Base-by-base conservation (phyloP, 1,140 invertebrate genomes). In the Drosophila subpulchrella region DNA sequence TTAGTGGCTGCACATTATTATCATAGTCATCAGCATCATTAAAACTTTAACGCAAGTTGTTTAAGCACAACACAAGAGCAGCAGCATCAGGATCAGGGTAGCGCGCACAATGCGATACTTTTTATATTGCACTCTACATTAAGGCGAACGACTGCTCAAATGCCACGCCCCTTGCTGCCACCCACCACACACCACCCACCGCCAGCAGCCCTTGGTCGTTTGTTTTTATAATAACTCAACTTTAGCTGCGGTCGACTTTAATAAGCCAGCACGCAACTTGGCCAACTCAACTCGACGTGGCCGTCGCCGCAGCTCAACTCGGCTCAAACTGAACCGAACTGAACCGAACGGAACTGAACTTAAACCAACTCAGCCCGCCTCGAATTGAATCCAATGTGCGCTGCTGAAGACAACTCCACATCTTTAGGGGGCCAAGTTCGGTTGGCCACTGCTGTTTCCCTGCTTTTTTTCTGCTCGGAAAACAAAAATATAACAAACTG, bases 1-100 rank as follows among this genome's bases (percentile, higher is more conserved):
- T 84, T 89, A 88, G 83, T 86, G 84, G 83, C 84, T 83, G 84
- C 83, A 83, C 84, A 86, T 89, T 86, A 86, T 86, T 86, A 86
- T 89, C 83, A 83, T 79, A 86, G 83, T 83, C 84, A 86, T 86
- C 83, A 89, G 79, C 83, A 86, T 86, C 83, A 86, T 86, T 86
- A 86, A 86, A 86, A 86, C 79, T 86, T 86, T 72, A 72, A 83
- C 75, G 84, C 79, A 86, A 86, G 67, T 89, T 88, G 83, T 66
- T 88, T 76, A 71, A 76, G 74, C 74, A 67, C 72, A 75, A 76
- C 74, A 76, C 74, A 59, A 67, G 61, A 76, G 73, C 47, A 51
- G 38, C 47, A 73, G 30, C 27, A 39, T 24, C 48, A 15, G 36
- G 48, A 71, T 48, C 56, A 59, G 51, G 47, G 62, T 53, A 66